Evolutionary conservation across 2,888 invertebrate species (phyloP).

Genomic region (Psococerastis gibbosa): DNA sequence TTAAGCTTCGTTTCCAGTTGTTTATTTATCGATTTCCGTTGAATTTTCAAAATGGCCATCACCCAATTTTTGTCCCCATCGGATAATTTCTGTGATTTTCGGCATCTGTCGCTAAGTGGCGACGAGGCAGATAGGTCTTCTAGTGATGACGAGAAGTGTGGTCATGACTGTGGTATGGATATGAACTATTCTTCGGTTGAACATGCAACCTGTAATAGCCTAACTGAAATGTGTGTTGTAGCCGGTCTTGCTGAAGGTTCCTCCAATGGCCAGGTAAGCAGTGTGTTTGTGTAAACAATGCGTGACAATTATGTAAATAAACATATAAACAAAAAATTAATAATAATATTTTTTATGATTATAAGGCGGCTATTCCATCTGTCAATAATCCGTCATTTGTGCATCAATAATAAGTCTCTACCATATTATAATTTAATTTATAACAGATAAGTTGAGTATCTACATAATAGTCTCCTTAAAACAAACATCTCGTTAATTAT

Average conservation of each 20-base stretch:
- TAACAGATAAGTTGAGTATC: too few relatives aligned
- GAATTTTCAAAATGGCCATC: background rate
- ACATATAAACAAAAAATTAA: background rate
- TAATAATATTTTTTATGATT: too few relatives aligned
- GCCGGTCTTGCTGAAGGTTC: background rate
- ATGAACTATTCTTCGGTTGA: background rate
- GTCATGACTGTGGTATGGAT: conserved; percentile 6
- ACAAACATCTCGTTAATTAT: too few relatives aligned
- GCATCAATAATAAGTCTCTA: too few relatives aligned
- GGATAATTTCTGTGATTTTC: background rate
- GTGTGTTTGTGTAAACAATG: too few relatives aligned
- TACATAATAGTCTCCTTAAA: too few relatives aligned
- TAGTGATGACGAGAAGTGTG: conserved; percentile 9
- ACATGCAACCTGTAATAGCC: conserved; percentile 1
- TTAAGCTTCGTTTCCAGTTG: background rate
- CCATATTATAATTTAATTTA: too few relatives aligned
- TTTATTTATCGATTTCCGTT: background rate
- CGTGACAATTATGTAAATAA: background rate
- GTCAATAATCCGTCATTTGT: too few relatives aligned
- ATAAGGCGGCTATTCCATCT: too few relatives aligned
- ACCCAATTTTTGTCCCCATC: background rate
- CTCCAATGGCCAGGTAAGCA: background rate
- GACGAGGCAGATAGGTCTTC: conserved; percentile 7
- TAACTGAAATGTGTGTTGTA: conserved; percentile 4
- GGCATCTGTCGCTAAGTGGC: conserved; percentile 4